These are phyloP conservation scores for Macrocentrus cingulum DNA, from an alignment of 1,140 invertebrate genomes.

Conservation along the genomic window DNA sequence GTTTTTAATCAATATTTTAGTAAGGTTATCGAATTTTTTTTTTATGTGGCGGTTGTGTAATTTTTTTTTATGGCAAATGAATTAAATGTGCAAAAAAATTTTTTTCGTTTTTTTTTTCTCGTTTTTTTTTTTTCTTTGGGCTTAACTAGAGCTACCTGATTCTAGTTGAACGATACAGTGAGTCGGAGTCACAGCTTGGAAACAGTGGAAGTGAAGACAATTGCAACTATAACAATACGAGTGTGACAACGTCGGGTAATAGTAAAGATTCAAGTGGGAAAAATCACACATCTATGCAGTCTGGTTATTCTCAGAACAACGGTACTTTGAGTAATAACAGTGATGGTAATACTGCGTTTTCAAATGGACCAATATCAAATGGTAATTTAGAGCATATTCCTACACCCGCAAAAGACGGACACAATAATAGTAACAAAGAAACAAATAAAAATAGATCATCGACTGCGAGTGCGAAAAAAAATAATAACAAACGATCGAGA, in stretches of 20 bases:
- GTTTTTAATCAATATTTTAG: too few relatives aligned
- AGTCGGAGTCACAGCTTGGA: slow-evolving; percentile 83
- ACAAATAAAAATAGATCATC: slow-evolving; percentile 64
- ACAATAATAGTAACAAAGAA: slow-evolving; percentile 65
- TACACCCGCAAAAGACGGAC: slow-evolving; percentile 58
- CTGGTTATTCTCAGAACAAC: slow-evolving; percentile 63
- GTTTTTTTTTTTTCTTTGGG: background rate
- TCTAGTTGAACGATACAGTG: slow-evolving; percentile 80
- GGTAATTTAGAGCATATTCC: slow-evolving; percentile 58
- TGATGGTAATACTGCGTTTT: slow-evolving; percentile 67
- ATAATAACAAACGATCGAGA: slow-evolving; percentile 68
- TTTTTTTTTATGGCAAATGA: too few relatives aligned
- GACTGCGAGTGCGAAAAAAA: slow-evolving; percentile 69
- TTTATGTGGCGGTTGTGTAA: too few relatives aligned
- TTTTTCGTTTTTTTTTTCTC: too few relatives aligned
- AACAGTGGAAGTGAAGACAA: slow-evolving; percentile 71
- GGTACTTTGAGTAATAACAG: slow-evolving; percentile 64
- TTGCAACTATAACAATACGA: slow-evolving; percentile 60
- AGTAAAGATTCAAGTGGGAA: slow-evolving; percentile 64
- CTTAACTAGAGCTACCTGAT: slow-evolving; percentile 43
- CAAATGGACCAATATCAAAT: slow-evolving; percentile 62
- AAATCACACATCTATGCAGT: slow-evolving; percentile 70
- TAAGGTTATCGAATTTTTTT: too few relatives aligned
- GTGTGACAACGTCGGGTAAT: slow-evolving; percentile 73
- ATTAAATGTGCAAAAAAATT: too few relatives aligned